Percentiles rank a stretch among this genome's conserved stretches.
These are phyloP conservation scores for Heliangelus exortis DNA, from an alignment of 2,797 vertebrate species.

Conservation along the genomic window DNA sequence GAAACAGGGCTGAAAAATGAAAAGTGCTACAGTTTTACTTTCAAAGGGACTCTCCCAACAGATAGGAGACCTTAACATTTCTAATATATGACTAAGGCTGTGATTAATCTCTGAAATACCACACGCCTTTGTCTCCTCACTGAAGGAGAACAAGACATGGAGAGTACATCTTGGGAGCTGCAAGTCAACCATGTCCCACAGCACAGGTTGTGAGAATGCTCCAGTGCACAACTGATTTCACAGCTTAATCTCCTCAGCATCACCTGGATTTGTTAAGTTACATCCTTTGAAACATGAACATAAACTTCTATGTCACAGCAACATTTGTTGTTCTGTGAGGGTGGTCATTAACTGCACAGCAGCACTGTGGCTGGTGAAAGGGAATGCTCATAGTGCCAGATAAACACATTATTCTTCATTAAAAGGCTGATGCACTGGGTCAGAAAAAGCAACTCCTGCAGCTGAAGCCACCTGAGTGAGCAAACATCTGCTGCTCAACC, in stretches of 20 bases:
- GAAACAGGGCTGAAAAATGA: not conserved
- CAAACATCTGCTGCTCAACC: not conserved
- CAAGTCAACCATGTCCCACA: not conserved
- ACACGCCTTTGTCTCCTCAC: conserved; percentile 9
- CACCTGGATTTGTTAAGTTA: not conserved
- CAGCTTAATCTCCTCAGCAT: not conserved
- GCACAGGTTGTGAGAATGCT: not conserved
- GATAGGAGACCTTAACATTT: conserved; percentile 24
- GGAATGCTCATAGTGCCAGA: not conserved
- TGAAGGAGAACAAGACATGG: not conserved
- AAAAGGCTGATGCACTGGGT: not conserved
- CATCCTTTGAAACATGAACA: not conserved
- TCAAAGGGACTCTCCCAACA: conserved; percentile 21
- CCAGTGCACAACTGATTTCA: not conserved
- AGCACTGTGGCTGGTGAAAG: not conserved
- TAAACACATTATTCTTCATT: not conserved
- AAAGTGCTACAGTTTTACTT: not conserved
- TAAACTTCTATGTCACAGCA: not conserved
- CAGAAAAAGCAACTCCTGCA: not conserved
- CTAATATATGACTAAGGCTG: conserved; percentile 43
- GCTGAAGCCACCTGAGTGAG: not conserved
- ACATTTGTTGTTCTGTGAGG: not conserved
- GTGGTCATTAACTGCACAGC: not conserved
- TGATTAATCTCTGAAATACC: conserved; percentile 63
- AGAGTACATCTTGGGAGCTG: conserved; percentile 10